Percentiles rank a stretch among this genome's conserved stretches.
Evolutionary conservation across 2,888 invertebrate species (phyloP).

Genomic region (Cephus runcator): DNA sequence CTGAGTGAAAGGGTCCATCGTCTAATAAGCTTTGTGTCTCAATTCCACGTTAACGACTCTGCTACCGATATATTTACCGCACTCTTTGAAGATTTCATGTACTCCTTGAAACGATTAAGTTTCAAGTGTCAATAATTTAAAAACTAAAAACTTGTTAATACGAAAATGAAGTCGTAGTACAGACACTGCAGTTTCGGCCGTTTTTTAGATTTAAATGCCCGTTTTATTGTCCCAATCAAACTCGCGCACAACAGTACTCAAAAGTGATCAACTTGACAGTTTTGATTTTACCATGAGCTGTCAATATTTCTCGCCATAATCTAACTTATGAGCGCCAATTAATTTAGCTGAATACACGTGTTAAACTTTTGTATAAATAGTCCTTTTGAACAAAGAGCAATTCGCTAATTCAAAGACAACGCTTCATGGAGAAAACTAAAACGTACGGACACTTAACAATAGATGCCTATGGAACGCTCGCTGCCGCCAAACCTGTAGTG

Average conservation of each 20-base stretch:
- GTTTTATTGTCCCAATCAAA: constrained; percentile 33
- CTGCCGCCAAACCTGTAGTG: background rate
- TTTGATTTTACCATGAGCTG: background rate
- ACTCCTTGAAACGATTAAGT: background rate
- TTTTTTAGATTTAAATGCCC: constrained; percentile 52
- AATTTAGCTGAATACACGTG: background rate
- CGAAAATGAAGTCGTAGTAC: background rate
- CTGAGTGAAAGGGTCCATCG: constrained; percentile 77
- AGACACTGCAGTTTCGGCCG: constrained; percentile 38
- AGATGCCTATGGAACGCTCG: background rate
- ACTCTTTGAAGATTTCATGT: background rate
- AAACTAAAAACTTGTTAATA: background rate
- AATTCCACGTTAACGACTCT: background rate
- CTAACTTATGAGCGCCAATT: background rate
- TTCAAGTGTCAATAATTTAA: background rate
- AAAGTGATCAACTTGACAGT: background rate
- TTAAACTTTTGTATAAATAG: background rate
- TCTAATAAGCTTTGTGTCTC: constrained; percentile 14
- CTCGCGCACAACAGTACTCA: background rate
- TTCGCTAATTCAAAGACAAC: background rate
- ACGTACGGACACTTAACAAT: background rate
- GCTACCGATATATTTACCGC: background rate
- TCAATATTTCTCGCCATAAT: background rate
- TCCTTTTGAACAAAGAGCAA: background rate
- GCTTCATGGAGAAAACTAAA: background rate